Percentiles rank a stretch among this genome's conserved stretches.
These are phyloP conservation scores for Limnephilus rhombicus DNA, from an alignment of 2,888 invertebrate species.

Conservation along the genomic window DNA sequence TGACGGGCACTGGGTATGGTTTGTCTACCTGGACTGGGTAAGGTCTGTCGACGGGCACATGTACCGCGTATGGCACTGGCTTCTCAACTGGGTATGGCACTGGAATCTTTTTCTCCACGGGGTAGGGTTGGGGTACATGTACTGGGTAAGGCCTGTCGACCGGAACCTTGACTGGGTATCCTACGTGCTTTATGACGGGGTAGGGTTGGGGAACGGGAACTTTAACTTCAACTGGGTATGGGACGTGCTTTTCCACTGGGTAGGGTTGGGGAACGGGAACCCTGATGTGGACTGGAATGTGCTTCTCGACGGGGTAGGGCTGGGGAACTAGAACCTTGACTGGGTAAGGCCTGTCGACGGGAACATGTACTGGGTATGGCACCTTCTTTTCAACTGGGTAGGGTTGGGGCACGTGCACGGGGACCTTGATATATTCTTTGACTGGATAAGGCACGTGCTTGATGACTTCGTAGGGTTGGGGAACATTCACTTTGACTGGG, in stretches of 20 bases:
- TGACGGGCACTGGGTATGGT: slow-evolving; percentile 77
- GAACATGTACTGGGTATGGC: slow-evolving; percentile 83
- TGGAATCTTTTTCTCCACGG: slow-evolving; percentile 80
- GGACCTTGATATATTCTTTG: slow-evolving; percentile 88
- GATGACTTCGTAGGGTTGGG: slow-evolving; percentile 85
- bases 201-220: slow-evolving; percentile 87
- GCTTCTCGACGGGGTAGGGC: slow-evolving; percentile 89
- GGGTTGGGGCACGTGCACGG: slow-evolving; percentile 85
- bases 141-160: slow-evolving; percentile 85
- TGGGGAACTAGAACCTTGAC: slow-evolving; percentile 88
- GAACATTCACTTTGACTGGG: slow-evolving; percentile 83
- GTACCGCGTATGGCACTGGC: slow-evolving; percentile 81
- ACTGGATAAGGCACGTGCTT: slow-evolving; percentile 85
- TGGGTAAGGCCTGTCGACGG: slow-evolving; percentile 87
- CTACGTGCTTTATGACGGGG: slow-evolving; percentile 83
- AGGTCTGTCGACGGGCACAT: slow-evolving; percentile 81
- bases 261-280: slow-evolving; percentile 87
- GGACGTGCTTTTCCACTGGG: slow-evolving; percentile 87
- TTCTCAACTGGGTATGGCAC: slow-evolving; percentile 81
- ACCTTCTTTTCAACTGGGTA: slow-evolving; percentile 90
- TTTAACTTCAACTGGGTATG: slow-evolving; percentile 85
- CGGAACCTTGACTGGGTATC: slow-evolving; percentile 82
- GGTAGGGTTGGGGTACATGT: slow-evolving; percentile 80
- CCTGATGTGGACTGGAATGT: slow-evolving; percentile 86
- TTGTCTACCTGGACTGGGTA: slow-evolving; percentile 78